phyloP scores from a whole-genome alignment of 2,113 vertebrate genomes.

The Hippocampus comes region DNA sequence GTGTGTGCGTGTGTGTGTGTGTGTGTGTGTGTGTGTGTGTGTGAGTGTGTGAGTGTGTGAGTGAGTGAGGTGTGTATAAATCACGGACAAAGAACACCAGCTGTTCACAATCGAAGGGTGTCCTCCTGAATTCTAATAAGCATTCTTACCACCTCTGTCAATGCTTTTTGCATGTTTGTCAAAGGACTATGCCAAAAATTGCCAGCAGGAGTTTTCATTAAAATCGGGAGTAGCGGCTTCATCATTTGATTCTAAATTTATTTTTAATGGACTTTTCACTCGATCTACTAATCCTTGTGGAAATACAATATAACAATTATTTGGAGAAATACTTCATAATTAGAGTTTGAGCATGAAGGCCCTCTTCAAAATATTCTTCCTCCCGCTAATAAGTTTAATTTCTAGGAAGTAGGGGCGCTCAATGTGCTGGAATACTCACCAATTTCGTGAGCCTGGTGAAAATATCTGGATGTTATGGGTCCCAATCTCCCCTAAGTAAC shows the following conservation, averaged over 20 bases:
- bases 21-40: not conserved
- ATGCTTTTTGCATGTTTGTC: not conserved
- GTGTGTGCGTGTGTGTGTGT: not conserved
- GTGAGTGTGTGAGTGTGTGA: not conserved
- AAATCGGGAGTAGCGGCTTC: not conserved
- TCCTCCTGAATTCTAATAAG: not conserved
- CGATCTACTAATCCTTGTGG: not conserved
- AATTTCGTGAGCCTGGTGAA: not conserved
- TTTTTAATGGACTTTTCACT: not conserved
- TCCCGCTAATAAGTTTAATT: not conserved
- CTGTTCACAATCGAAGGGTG: conserved; percentile 5
- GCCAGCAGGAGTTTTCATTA: not conserved
- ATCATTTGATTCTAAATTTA: not conserved
- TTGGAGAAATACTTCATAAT: not conserved
- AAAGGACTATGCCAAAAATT: not conserved
- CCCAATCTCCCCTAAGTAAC: too few relatives aligned
- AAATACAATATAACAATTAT: not conserved
- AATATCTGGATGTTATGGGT: too few relatives aligned
- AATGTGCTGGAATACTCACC: not conserved
- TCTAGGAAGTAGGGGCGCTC: not conserved
- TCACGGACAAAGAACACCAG: conserved; percentile 9
- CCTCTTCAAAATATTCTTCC: not conserved
- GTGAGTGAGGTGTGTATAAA: conserved; percentile 1
- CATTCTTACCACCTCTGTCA: not conserved
- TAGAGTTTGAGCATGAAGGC: not conserved